Base-by-base conservation (phyloP, 2,113 vertebrate genomes). In the Malurus elegans region DNA sequence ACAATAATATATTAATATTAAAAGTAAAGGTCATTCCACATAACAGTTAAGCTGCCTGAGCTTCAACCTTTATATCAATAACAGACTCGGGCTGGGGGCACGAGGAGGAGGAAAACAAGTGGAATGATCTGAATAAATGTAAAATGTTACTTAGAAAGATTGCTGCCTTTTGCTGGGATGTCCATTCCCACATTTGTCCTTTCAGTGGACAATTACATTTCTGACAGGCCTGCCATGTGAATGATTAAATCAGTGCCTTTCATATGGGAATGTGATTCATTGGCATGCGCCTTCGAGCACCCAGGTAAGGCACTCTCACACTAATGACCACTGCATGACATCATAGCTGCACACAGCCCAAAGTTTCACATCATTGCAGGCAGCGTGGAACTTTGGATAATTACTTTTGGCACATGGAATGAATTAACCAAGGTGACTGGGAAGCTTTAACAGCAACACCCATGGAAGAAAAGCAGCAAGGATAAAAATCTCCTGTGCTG, bases 1-100 rank as follows among this genome's bases (percentile, higher is more conserved):
- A 98, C 98, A 98, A 98, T 98, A 98, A 98, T 98, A 98, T 99
- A 99, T 99, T 99, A 99, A 99, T 99, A 99, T 99, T 99, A 99
- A 99, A 99, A 99, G 98, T 98, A 99, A 99, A 99, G 99, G 99
- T 99, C 99, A 99, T 97, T 98, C 97, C 96, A 97, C 98, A 97
- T 98, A 97, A 98, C 97, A 94, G 98, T 97, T 99, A 99, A 99
- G 99, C 99, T 99, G 98, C 97, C 98, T 99, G 98, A 99, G 98
- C 98, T 98, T 97, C 98, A 98, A 98, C 98, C 98, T 99, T 99
- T 99, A 98, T 97, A 98, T 97, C 98, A 98, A 98, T 98, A 98
- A 98, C 98, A 97, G 97, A 95, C 96, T 96, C 9, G 23, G 96
- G 94, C 80, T 86, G 86, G 81, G 94, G 73, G 64, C 78, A 80